Conservation (phyloP, 2,888 invertebrate species). For the Petrophora chlorosata region DNA sequence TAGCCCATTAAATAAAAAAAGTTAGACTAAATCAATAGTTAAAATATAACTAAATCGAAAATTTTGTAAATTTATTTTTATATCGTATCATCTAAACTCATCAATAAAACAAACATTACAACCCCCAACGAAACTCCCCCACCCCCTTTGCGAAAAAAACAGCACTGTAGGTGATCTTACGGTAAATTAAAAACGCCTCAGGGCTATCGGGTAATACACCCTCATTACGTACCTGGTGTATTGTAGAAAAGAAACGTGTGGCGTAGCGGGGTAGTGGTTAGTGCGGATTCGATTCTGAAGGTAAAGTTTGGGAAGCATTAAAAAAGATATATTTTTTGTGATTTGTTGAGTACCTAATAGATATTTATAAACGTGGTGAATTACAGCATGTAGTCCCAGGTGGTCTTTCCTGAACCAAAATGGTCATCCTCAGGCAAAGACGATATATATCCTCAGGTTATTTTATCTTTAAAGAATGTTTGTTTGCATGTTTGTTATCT, state of each 20-base stretch:
- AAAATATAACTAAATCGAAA: too few relatives aligned
- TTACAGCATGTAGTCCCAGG: too few relatives aligned
- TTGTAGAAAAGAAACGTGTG: constrained; percentile 6
- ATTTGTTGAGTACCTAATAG: too few relatives aligned
- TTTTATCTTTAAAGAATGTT: too few relatives aligned
- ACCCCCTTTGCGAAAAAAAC: constrained; percentile 16
- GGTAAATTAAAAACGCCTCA: constrained; percentile 82
- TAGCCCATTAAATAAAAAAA: too few relatives aligned
- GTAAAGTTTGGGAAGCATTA: neutral
- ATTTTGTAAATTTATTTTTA: neutral
- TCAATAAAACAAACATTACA: constrained; percentile 15
- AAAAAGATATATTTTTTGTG: too few relatives aligned
- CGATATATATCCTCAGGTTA: too few relatives aligned
- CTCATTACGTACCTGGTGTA: constrained; percentile 52
- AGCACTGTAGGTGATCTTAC: constrained; percentile 65
- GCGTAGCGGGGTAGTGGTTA: constrained; percentile 19
- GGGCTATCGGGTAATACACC: constrained; percentile 77
- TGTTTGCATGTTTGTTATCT: too few relatives aligned
- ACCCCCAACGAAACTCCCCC: neutral
- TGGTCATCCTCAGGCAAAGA: too few relatives aligned
- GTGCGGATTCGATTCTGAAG: constrained; percentile 46
- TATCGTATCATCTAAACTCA: neutral
- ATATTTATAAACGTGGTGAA: too few relatives aligned
- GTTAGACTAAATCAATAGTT: too few relatives aligned
- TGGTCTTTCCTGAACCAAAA: too few relatives aligned